Base-by-base conservation (phyloP, 2,113 vertebrate species). In the Nettapus auritus region DNA sequence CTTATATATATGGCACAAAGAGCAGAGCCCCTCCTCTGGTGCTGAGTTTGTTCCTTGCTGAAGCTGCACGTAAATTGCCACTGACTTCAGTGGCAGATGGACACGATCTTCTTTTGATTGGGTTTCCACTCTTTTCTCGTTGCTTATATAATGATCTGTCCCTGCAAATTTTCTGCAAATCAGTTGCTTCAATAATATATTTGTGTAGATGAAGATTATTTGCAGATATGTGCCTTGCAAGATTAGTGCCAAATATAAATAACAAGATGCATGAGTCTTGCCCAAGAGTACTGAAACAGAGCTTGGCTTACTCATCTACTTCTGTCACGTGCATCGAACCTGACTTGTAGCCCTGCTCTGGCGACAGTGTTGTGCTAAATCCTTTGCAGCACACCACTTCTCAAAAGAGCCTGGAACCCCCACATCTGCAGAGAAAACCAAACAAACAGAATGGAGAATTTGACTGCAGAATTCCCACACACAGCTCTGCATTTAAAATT, bases 401-500 rank as follows among this genome's bases (percentile, higher is more conserved):
- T 28, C 62, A 11, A 36, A 88, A 84, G 31, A 29, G 34, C 22
- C 93, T 74, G 42, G 92, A 88, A 90, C 52, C 16, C 8, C 23
- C 59, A 36, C 36, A 73, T 90, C 77, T 93, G 48, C 56, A 71
- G 44, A 74, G 57, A 92, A 94, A 88, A 90, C 80, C 73, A 95
- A 94, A 71, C 62, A 89, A 82, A 86, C 64, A 89, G 46, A 60
- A 6, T 31, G 42, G 33, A 44, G 69, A 86, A 90, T 86, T 86
- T 79, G 69, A 74, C 14, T 83, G 71, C 46, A 23, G 75, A 60
- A 64, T 63, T 96, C 56, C 76, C 53, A 8, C 73, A 81, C 64
- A 48, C 8, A 86, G 62, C 31, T 75, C 76, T 93, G 60, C 62
- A 75, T 88, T 81, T 79, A 73, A 86, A 93, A 73, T 62, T 13